These are phyloP conservation scores for Iphiclides podalirius DNA, from an alignment of 2,888 invertebrate genomes.

Conservation along the genomic window DNA sequence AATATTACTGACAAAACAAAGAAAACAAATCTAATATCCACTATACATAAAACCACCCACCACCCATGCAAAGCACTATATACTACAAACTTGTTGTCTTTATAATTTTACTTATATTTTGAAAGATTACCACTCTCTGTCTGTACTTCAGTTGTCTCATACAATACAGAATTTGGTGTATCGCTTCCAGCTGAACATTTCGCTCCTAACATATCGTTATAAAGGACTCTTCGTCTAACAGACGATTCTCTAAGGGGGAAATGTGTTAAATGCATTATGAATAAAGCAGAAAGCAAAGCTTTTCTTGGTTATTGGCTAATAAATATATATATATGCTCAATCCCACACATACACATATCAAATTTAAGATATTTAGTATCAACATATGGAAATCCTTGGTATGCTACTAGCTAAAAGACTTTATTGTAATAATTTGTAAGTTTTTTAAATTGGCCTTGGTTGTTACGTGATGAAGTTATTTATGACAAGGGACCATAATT, in stretches of 20 bases:
- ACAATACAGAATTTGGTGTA: constrained; percentile 40
- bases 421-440: too few species aligned
- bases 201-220: constrained; percentile 43
- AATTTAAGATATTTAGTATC: too few species aligned
- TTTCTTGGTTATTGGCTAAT: too few species aligned
- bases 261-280: constrained; percentile 23
- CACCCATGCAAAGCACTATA: constrained; percentile 19
- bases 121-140: constrained; percentile 46
- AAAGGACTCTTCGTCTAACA: constrained; percentile 67
- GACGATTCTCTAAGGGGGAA: constrained; percentile 52
- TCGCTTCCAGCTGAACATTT: constrained; percentile 45
- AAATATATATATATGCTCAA: background rate
- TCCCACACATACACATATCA: too few species aligned
- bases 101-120: constrained; percentile 24
- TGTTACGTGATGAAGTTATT: too few species aligned
- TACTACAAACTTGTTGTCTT: constrained; percentile 23
- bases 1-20: too few species aligned
- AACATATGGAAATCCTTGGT: too few species aligned
- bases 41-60: constrained; percentile 23
- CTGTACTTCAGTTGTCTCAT: constrained; percentile 40
- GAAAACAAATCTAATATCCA: too few species aligned
- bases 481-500: too few species aligned
- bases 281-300: constrained; percentile 13
- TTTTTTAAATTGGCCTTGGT: too few species aligned
- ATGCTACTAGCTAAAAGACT: too few species aligned